Evolutionary conservation across 2,113 vertebrate genomes (phyloP).

Genomic region (Sturnira hondurensis): DNA sequence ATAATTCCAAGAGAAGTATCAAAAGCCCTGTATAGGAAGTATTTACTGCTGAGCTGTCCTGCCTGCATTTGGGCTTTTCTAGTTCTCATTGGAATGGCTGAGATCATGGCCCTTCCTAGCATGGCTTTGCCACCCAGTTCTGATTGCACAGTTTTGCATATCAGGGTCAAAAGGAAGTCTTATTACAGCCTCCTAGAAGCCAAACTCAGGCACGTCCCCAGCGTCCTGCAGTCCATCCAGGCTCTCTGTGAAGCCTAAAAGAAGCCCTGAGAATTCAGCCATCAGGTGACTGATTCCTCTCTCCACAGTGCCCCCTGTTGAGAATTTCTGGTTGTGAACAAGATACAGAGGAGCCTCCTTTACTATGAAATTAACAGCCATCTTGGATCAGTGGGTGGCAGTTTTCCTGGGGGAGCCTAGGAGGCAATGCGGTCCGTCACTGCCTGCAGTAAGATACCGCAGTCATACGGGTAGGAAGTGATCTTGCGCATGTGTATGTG

Average conservation of each 20-base stretch:
- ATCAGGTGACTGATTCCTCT: background rate
- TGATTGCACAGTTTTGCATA: slow-evolving; percentile 56
- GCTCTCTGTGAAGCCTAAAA: background rate
- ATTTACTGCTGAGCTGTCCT: background rate
- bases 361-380: background rate
- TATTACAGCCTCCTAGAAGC: slow-evolving; percentile 42
- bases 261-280: background rate
- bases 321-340: background rate
- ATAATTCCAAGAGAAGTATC: background rate
- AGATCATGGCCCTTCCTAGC: slow-evolving; percentile 59
- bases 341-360: background rate
- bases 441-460: background rate
- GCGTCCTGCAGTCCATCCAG: background rate
- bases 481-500: background rate
- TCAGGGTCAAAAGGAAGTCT: slow-evolving; percentile 47
- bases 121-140: slow-evolving; percentile 39
- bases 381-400: background rate
- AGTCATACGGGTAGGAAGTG: background rate
- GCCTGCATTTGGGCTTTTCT: slow-evolving; percentile 31
- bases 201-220: background rate
- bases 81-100: slow-evolving; percentile 71
- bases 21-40: background rate
- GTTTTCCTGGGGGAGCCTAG: background rate
- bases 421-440: background rate
- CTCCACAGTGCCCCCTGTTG: background rate